phyloP scores from a whole-genome alignment of 2,113 vertebrate genomes.

The Sander lucioperca region DNA sequence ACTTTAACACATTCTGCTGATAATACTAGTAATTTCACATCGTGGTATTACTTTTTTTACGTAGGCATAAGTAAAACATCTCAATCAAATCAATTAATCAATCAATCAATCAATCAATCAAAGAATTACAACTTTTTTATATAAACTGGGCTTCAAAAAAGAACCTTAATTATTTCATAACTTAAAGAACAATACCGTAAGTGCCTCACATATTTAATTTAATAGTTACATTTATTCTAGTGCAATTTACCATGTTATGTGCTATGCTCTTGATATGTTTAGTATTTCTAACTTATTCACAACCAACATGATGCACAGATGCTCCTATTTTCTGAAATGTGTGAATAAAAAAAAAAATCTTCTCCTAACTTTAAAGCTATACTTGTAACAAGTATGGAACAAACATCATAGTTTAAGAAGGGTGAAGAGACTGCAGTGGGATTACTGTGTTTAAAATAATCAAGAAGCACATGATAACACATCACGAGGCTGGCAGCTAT shows the following conservation, averaged over 20 bases:
- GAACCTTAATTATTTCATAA: no score
- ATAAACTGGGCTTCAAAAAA: no score
- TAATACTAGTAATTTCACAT: no score
- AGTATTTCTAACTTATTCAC: background rate
- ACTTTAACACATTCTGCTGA: background rate
- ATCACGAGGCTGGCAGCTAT: constrained; percentile 17
- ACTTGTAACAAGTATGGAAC: background rate
- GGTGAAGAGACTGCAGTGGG: constrained; percentile 5
- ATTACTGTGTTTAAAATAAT: constrained; percentile 42
- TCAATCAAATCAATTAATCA: no score
- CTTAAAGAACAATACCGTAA: no score
- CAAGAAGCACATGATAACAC: constrained; percentile 56
- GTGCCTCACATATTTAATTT: no score
- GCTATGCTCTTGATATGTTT: background rate
- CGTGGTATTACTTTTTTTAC: no score
- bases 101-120: no score
- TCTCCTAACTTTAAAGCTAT: background rate
- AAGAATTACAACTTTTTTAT: no score
- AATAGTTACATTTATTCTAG: no score
- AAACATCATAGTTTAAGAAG: background rate
- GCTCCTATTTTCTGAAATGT: background rate
- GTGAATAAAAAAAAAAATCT: no score
- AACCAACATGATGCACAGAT: background rate
- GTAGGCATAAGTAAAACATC: no score
- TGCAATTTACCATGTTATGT: background rate